Evolutionary conservation across 2,888 invertebrate species (phyloP).

Genomic region (Aricia artaxerxes): DNA sequence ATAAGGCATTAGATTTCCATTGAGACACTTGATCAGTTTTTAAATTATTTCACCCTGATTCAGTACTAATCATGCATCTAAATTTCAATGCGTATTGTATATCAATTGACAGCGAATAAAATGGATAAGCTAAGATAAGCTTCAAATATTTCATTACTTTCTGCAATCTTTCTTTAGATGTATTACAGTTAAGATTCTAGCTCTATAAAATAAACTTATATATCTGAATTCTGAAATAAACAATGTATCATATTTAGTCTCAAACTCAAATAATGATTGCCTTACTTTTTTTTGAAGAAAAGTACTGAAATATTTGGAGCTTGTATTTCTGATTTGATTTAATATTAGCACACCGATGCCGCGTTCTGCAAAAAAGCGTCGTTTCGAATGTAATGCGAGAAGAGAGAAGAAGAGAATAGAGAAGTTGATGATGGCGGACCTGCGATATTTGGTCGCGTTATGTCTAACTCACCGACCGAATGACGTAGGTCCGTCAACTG

Average conservation of each 20-base stretch:
- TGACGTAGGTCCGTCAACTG: no score
- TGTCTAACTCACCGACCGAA: no score
- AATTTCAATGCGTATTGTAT: neutral
- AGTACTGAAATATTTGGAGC: neutral
- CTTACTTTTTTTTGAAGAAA: neutral
- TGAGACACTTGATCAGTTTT: conserved; percentile 13
- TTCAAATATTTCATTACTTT: neutral
- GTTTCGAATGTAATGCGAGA: no score
- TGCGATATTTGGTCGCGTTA: no score
- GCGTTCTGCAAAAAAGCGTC: neutral
- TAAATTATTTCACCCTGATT: neutral
- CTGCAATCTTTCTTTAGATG: neutral
- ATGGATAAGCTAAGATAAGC: neutral
- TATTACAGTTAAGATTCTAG: neutral
- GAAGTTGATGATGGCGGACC: no score
- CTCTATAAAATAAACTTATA: neutral
- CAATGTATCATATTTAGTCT: neutral
- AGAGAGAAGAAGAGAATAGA: no score
- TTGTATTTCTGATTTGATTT: neutral
- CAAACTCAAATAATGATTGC: neutral
- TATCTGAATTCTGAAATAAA: neutral
- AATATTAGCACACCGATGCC: neutral
- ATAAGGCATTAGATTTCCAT: neutral
- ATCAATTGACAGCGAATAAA: neutral
- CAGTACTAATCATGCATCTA: neutral